Percentiles rank a stretch among this genome's conserved stretches.
These are phyloP conservation scores for Coranthus polyacanthus DNA, from an alignment of 2,797 vertebrate genomes.

Conservation along the genomic window DNA sequence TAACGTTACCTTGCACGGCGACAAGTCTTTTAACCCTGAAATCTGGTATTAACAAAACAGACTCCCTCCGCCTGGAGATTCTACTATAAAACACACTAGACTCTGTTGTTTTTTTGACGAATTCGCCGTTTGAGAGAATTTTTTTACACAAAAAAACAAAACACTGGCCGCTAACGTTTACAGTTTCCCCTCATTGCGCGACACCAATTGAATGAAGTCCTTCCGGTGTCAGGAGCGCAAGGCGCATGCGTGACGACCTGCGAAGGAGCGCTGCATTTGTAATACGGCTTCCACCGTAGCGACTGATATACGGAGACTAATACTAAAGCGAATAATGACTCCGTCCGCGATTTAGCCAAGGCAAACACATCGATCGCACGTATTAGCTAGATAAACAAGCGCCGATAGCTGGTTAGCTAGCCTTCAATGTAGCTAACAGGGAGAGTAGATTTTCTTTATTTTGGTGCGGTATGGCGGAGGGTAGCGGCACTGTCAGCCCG, in stretches of 20 bases:
- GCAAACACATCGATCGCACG: neutral
- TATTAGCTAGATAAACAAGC: neutral
- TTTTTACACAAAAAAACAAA: neutral
- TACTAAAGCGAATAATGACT: neutral
- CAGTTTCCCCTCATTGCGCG: constrained; percentile 34
- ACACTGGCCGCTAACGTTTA: constrained; percentile 8
- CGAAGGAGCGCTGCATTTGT: constrained; percentile 30
- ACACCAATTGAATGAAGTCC: constrained; percentile 53
- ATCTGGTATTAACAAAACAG: neutral
- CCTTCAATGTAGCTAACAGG: constrained; percentile 24
- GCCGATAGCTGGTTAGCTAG: neutral
- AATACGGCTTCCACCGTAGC: neutral
- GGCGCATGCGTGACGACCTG: constrained; percentile 41
- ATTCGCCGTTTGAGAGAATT: no score
- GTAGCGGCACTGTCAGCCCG: constrained; percentile 58
- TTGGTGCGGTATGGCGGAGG: constrained; percentile 77
- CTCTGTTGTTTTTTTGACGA: neutral
- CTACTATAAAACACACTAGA: no score
- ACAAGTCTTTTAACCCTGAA: neutral
- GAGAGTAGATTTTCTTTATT: neutral
- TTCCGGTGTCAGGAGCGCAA: constrained; percentile 51
- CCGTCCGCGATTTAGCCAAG: neutral
- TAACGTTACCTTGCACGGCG: constrained; percentile 60
- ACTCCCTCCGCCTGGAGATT: neutral
- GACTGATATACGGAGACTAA: neutral